Evolutionary conservation across 2,113 vertebrate genomes (phyloP).

Genomic region (Alces alces): DNA sequence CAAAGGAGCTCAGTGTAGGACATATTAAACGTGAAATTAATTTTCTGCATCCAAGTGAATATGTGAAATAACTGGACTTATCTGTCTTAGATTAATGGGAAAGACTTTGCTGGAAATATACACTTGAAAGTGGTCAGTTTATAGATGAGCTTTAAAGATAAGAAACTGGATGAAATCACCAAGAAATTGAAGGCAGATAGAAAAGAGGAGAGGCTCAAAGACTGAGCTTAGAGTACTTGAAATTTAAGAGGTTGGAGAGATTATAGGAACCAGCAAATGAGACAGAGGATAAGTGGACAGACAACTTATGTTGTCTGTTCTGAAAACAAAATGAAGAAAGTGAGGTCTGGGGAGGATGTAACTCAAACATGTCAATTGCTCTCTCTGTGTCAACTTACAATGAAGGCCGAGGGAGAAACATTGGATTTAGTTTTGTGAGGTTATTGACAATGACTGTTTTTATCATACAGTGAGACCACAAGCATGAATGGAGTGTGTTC

Average conservation of each 20-base stretch:
- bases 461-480: background rate
- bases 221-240: background rate
- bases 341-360: background rate
- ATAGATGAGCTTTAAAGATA: background rate
- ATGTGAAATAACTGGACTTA: background rate
- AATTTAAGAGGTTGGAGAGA: background rate
- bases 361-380: background rate
- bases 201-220: background rate
- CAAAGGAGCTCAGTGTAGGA: background rate
- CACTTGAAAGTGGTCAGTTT: background rate
- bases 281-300: background rate
- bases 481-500: background rate
- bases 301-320: background rate
- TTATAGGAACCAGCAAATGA: background rate
- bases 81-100: background rate
- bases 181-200: background rate
- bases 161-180: background rate
- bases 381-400: background rate
- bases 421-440: background rate
- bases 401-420: background rate
- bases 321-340: background rate
- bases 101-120: background rate
- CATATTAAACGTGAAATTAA: background rate
- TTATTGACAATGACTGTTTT: background rate
- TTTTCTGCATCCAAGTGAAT: background rate